A percentile compares a stretch with the other conserved stretches of the same genome.
These are phyloP conservation scores for Chalcis sispes DNA, from an alignment of 2,888 invertebrate genomes.

Conservation along the genomic window DNA sequence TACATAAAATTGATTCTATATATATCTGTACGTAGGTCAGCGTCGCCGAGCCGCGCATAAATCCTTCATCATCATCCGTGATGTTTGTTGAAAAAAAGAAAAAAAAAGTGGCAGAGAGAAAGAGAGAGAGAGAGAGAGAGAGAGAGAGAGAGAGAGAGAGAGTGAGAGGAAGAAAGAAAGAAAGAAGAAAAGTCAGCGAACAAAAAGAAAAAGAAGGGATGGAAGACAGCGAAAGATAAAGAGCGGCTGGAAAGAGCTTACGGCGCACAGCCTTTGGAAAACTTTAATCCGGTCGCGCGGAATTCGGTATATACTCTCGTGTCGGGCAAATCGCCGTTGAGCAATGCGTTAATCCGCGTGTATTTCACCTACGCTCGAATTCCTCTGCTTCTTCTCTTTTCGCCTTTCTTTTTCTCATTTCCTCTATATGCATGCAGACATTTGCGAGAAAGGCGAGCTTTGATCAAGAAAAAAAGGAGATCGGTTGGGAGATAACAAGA, in stretches of 20 bases:
- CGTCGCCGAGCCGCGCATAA: conserved; percentile 21
- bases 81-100: background rate
- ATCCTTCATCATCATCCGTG: conserved; percentile 43
- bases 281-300: conserved; percentile 41
- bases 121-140: conserved; percentile 33
- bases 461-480: too few species aligned
- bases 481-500: too few species aligned
- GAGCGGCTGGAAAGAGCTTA: conserved; percentile 46
- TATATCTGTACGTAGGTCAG: conserved; percentile 15
- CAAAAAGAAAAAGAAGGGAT: background rate
- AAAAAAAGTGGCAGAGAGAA: background rate
- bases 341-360: conserved; percentile 29
- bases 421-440: too few species aligned
- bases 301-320: background rate
- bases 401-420: background rate
- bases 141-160: conserved; percentile 20
- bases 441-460: too few species aligned
- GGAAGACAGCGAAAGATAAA: conserved; percentile 35
- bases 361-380: too few species aligned
- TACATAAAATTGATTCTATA: conserved; percentile 27
- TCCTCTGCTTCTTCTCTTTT: too few species aligned
- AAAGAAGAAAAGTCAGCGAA: background rate
- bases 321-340: conserved; percentile 14
- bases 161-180: conserved; percentile 34
- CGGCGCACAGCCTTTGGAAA: conserved; percentile 31